Conservation (phyloP, 1,140 invertebrate genomes). For the Heliconius nattereri region DNA sequence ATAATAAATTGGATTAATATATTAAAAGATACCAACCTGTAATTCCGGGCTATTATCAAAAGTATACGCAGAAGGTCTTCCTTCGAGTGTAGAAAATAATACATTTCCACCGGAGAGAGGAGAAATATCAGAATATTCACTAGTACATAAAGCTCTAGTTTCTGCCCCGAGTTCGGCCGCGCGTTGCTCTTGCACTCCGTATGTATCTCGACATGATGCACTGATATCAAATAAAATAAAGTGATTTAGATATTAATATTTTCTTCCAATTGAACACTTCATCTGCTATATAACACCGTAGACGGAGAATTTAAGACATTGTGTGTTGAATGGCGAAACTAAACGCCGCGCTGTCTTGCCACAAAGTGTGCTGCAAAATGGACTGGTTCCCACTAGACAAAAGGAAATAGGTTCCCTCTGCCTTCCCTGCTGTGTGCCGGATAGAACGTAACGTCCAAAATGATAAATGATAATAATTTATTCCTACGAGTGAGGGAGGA, state of each 20-base stretch:
- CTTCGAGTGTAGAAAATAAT: slow-evolving; percentile 97
- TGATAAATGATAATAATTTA: too few relatives aligned
- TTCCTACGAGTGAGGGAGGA: too few relatives aligned
- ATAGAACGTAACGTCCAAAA: too few relatives aligned
- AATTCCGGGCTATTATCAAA: slow-evolving; percentile 94
- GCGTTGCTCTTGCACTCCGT: slow-evolving; percentile 89
- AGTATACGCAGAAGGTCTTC: slow-evolving; percentile 93
- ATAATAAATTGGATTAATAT: not conserved
- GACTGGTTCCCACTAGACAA: too few relatives aligned
- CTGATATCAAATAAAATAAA: slow-evolving; percentile 73
- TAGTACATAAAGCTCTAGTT: slow-evolving; percentile 95
- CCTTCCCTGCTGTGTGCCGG: too few relatives aligned
- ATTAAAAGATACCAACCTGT: slow-evolving; percentile 83
- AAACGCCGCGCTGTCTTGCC: too few relatives aligned
- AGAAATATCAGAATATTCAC: slow-evolving; percentile 98
- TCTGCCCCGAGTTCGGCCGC: slow-evolving; percentile 88
- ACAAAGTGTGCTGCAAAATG: too few relatives aligned
- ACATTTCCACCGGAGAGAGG: slow-evolving; percentile 97
- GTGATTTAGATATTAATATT: not conserved
- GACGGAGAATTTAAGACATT: too few relatives aligned
- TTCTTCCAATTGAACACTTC: too few relatives aligned
- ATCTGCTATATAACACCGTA: too few relatives aligned
- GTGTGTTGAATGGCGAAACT: too few relatives aligned
- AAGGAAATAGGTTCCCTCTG: too few relatives aligned
- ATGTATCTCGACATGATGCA: slow-evolving; percentile 94